These are phyloP conservation scores for Parapristionchus giblindavisi DNA, from an alignment of 2,888 invertebrate genomes.

Conservation along the genomic window DNA sequence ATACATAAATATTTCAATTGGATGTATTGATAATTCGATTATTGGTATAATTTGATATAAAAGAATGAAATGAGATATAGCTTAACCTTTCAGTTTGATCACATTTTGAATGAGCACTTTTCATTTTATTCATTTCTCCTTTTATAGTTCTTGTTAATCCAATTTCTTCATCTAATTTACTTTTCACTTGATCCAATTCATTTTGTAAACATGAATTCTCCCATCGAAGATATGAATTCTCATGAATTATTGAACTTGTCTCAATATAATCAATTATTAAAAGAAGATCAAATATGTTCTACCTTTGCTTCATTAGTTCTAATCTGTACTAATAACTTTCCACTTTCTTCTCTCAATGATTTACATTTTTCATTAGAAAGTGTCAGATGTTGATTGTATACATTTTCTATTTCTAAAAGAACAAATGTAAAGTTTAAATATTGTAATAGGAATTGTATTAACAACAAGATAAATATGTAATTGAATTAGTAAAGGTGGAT, in stretches of 20 bases:
- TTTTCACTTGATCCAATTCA: slow-evolving; percentile 29
- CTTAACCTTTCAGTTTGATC: slow-evolving; percentile 6
- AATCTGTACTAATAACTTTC: background rate
- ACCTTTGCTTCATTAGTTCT: slow-evolving; percentile 33
- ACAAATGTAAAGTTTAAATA: too few species aligned
- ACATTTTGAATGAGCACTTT: slow-evolving; percentile 25
- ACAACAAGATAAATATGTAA: too few species aligned
- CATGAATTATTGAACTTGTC: slow-evolving; percentile 31
- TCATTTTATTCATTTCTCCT: slow-evolving; percentile 5
- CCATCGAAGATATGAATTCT: slow-evolving; percentile 30
- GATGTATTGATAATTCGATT: background rate
- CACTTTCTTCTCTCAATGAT: slow-evolving; percentile 33
- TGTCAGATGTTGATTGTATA: slow-evolving; percentile 4
- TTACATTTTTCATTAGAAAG: slow-evolving; percentile 26
- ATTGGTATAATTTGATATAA: background rate
- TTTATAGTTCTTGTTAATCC: background rate
- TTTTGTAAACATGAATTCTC: slow-evolving; percentile 8
- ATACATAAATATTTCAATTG: background rate
- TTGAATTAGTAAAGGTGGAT: background rate
- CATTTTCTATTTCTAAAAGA: slow-evolving; percentile 15
- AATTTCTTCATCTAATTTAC: slow-evolving; percentile 20
- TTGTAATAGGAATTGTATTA: background rate
- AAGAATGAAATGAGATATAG: background rate
- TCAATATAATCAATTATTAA: background rate
- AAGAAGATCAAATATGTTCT: background rate